Evolutionary conservation across 2,113 vertebrate genomes (phyloP).

Genomic region (Gobiocypris rarus): DNA sequence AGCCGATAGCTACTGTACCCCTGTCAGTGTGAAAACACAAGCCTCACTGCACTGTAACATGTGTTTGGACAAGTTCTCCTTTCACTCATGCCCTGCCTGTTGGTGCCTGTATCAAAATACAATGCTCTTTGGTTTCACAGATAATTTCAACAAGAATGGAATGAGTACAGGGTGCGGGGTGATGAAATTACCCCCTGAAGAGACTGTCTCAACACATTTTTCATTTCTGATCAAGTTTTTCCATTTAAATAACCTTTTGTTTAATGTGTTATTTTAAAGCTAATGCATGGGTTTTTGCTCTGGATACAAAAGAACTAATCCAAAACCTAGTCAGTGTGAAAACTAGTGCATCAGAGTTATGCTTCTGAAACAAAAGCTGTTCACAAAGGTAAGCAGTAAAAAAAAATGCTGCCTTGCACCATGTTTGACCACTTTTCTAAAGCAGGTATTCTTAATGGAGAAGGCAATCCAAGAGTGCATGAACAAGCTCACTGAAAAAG

Average conservation of each 20-base stretch:
- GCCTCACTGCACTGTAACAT: slow-evolving; percentile 40
- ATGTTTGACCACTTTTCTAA: neutral
- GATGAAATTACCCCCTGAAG: neutral
- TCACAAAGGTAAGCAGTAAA: neutral
- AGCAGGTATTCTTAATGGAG: neutral
- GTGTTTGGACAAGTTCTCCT: slow-evolving; percentile 53
- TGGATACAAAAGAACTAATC: neutral
- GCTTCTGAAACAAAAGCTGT: neutral
- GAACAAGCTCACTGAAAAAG: neutral
- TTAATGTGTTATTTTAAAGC: neutral
- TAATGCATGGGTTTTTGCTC: neutral
- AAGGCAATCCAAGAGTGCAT: neutral
- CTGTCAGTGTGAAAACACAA: slow-evolving; percentile 30
- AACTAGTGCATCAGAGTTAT: too few species aligned
- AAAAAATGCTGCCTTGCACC: neutral
- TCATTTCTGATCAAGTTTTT: neutral
- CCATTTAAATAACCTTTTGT: neutral
- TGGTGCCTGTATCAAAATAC: slow-evolving; percentile 49
- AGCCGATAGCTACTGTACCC: slow-evolving; percentile 33
- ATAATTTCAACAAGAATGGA: slow-evolving; percentile 34
- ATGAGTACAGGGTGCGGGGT: neutral
- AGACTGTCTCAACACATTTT: slow-evolving; percentile 11
- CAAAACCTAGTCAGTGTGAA: neutral
- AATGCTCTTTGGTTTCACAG: slow-evolving; percentile 34
- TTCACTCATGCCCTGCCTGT: slow-evolving; percentile 48